Conservation (phyloP, 2,113 vertebrate species). For the Clupea harengus region DNA sequence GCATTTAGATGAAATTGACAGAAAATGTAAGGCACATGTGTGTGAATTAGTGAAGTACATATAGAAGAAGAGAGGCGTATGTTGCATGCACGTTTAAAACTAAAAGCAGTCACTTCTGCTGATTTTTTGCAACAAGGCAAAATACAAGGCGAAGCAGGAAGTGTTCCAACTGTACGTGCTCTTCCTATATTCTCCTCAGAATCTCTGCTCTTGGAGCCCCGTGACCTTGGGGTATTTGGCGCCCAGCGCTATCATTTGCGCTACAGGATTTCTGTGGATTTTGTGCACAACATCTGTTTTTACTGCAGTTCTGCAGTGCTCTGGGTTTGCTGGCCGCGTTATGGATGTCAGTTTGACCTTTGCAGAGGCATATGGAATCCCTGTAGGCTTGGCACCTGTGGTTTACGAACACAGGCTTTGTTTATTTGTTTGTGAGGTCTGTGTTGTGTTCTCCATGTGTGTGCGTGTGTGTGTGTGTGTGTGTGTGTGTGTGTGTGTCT, state of each 20-base stretch:
- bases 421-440: neutral
- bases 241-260: neutral
- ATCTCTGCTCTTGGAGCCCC: neutral
- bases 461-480: constrained; percentile 2
- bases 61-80: too few species aligned
- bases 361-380: neutral
- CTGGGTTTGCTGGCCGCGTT: neutral
- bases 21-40: too few species aligned
- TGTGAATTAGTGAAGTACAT: too few species aligned
- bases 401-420: neutral
- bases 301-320: neutral
- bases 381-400: neutral
- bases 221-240: neutral
- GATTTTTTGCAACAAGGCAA: too few species aligned
- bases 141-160: too few species aligned
- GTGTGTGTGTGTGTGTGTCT: constrained; percentile 29
- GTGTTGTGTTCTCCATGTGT: neutral
- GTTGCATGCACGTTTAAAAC: too few species aligned
- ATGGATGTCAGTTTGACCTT: neutral
- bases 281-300: neutral
- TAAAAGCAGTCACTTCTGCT: too few species aligned
- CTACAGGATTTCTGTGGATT: neutral
- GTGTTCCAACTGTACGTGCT: too few species aligned
- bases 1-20: too few species aligned
- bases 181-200: too few species aligned